Evolutionary conservation across 2,888 invertebrate genomes (phyloP), one percentile per base, ranked within the genome.

Genomic region (Ceratothoa steindachneri): DNA sequence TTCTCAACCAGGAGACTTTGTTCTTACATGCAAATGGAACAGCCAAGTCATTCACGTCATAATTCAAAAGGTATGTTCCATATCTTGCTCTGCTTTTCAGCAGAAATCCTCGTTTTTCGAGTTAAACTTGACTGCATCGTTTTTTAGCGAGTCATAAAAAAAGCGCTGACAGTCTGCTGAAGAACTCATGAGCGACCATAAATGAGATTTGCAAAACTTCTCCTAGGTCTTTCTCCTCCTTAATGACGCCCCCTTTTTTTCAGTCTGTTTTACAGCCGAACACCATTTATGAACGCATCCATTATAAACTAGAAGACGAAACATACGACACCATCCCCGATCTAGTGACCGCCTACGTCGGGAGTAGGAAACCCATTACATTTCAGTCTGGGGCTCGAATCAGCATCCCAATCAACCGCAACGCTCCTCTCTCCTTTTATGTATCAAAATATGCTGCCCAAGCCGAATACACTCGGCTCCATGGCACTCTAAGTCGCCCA

Each of bases 301-400:
- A 95, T 83, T 97, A 92, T 84, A 93, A 94, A 83, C 95, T 97
- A 83, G 97, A 97, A 85, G 95, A 95, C 82, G 93, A 95, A 83
- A 90, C 93, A 0, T 97, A 95, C 83, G 93, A 93, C 83, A 94
- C 94, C 1, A 93, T 97, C 24, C 92, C 95, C 0, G 95, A 95
- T 84, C 88, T 97, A 72, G 94, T 97, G 80, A 95, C 95, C 4
- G 95, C 91, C 80, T 96, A 97, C 84, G 94, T 96, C 28, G 93
- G 93, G 0, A 93, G 93, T 65, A 93, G 92, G 22, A 92, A 93
- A 82, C 90, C 93, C 0, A 92, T 97, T 82, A 95, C 96, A 0
- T 89, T 89, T 4, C 91, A 91, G 0, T 95, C 95, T 0, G 93
- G 94, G 0, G 95, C 95, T 0, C 88, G 92, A 70, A 94, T 97